Conservation (phyloP, 2,113 vertebrate species). For the Syngnathoides biaculeatus region DNA sequence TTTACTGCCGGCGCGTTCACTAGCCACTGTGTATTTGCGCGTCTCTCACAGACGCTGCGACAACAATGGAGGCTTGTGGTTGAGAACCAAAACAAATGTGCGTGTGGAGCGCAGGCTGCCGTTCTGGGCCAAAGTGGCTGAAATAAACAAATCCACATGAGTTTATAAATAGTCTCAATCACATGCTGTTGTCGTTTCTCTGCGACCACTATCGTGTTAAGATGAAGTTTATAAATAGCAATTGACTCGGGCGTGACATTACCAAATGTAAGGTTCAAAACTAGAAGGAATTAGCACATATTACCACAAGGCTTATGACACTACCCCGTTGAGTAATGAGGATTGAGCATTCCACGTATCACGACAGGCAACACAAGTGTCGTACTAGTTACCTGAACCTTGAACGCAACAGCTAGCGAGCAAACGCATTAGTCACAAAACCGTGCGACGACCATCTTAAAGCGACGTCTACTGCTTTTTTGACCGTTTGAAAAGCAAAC, state of each 20-base stretch:
- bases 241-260: background rate
- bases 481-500: background rate
- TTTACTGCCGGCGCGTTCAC: conserved; percentile 19
- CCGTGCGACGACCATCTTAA: background rate
- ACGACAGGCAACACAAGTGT: background rate
- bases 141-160: background rate
- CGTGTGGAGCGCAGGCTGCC: conserved; percentile 10
- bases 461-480: background rate
- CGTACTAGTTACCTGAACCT: conserved; percentile 29
- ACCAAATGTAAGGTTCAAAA: background rate
- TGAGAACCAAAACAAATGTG: conserved; percentile 36
- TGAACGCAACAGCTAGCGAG: conserved; percentile 20
- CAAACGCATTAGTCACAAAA: conserved; percentile 21
- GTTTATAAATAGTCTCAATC: background rate
- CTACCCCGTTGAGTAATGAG: background rate
- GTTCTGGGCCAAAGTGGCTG: conserved; percentile 13
- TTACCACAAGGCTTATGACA: background rate
- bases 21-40: background rate
- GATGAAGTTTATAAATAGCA: background rate
- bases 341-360: background rate
- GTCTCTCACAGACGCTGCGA: conserved; percentile 25
- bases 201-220: background rate
- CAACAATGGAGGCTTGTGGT: conserved; percentile 56
- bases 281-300: background rate
- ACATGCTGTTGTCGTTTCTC: background rate